Evolutionary conservation across 1,140 invertebrate species (phyloP).

Genomic region (Anastrepha obliqua): DNA sequence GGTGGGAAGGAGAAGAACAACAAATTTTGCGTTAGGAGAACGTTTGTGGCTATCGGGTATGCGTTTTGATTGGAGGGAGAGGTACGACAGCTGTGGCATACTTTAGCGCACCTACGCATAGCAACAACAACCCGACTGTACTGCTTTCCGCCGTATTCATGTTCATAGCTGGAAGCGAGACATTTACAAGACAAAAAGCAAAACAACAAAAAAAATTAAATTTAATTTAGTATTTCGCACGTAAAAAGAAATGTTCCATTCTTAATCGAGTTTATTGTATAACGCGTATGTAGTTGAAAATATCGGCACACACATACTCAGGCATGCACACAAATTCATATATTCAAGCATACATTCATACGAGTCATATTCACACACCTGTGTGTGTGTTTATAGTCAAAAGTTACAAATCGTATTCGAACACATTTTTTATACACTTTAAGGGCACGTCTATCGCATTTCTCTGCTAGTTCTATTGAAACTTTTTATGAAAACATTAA

Average conservation of each 20-base stretch:
- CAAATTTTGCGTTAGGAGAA: conserved; percentile 4
- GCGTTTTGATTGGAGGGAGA: conserved; percentile 24
- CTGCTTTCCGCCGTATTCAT: not conserved
- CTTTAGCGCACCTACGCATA: conserved; percentile 33
- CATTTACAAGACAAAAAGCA: conserved; percentile 22
- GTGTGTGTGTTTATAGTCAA: not conserved
- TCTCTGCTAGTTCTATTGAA: conserved; percentile 58
- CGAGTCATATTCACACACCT: not conserved
- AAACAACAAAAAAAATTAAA: conserved; percentile 14
- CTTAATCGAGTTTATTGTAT: not conserved
- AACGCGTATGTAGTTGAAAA: conserved; percentile 20
- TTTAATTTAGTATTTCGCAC: not conserved
- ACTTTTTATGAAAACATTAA: conserved; percentile 58
- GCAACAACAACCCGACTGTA: not conserved
- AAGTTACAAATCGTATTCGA: not conserved
- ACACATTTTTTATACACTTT: not conserved
- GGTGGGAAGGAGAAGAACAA: conserved; percentile 10
- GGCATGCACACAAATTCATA: not conserved
- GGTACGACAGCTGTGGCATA: conserved; percentile 53
- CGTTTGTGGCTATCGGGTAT: conserved; percentile 36
- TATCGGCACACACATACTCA: conserved; percentile 2
- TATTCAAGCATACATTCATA: not conserved
- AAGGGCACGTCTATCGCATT: conserved; percentile 71
- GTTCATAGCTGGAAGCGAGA: not conserved
- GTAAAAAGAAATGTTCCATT: conserved; percentile 2